These are phyloP conservation scores for Buteo buteo DNA, from an alignment of 2,113 vertebrate species.

Conservation along the genomic window DNA sequence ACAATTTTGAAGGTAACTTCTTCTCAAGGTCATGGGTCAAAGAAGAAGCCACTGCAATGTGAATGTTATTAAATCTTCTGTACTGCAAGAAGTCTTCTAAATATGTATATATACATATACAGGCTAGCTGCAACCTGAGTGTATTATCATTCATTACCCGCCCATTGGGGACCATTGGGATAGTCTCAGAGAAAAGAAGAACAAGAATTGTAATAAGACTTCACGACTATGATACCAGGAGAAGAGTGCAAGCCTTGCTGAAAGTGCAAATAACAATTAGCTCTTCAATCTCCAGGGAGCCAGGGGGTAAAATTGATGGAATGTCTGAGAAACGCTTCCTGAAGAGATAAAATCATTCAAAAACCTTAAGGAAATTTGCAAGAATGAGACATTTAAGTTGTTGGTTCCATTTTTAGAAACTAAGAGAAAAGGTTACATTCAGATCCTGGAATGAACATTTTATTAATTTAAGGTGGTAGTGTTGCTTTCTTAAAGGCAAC, in stretches of 20 bases:
- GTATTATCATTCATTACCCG: slow-evolving; percentile 4
- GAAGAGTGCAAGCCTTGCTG: neutral
- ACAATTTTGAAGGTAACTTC: neutral
- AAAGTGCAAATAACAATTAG: slow-evolving; percentile 51
- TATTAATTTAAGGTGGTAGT: neutral
- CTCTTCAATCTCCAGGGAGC: neutral
- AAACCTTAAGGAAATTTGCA: slow-evolving; percentile 24
- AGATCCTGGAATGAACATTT: neutral
- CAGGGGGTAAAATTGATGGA: neutral
- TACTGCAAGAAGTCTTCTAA: neutral
- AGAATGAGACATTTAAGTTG: neutral
- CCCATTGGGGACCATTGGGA: neutral
- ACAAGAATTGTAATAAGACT: slow-evolving; percentile 7
- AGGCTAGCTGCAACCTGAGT: neutral
- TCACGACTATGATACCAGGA: neutral
- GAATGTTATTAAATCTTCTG: slow-evolving; percentile 3
- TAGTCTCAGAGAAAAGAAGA: neutral
- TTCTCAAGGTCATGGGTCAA: neutral
- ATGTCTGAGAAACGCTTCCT: neutral
- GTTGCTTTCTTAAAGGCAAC: neutral
- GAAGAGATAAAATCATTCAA: neutral
- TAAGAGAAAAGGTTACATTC: neutral
- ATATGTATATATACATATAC: neutral
- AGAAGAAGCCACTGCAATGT: neutral
- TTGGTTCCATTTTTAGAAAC: neutral